Conservation (phyloP, 2,888 invertebrate genomes). For the Syrphus vitripennis region DNA sequence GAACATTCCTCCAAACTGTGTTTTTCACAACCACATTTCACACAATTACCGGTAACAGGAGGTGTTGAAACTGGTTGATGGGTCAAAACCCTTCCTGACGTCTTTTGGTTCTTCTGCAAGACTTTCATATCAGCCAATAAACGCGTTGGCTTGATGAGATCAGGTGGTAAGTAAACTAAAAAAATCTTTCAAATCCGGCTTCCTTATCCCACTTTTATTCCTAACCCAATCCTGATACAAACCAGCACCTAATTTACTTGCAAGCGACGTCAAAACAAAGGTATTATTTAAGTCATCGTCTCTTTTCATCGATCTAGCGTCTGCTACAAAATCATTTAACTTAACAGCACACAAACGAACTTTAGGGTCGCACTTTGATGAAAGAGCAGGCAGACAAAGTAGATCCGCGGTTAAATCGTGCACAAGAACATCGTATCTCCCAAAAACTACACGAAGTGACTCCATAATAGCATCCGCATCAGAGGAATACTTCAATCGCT, state of each 20-base stretch:
- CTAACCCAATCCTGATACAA: constrained; percentile 10
- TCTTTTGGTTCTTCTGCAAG: background rate
- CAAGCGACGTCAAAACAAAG: background rate
- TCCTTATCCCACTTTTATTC: background rate
- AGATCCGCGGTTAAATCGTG: constrained; percentile 10
- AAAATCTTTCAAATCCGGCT: background rate
- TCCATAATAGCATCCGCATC: background rate
- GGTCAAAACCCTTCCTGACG: background rate
- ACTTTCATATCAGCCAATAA: background rate
- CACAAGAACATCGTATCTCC: constrained; percentile 7
- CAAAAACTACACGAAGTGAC: background rate
- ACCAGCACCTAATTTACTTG: background rate
- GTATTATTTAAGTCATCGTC: constrained; percentile 3
- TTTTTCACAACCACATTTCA: background rate
- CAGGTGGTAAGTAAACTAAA: constrained; percentile 12
- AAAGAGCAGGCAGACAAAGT: background rate
- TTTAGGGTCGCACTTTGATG: constrained; percentile 4
- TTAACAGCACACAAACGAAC: background rate
- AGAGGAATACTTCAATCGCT: background rate
- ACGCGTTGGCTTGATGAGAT: background rate
- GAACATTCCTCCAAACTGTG: background rate
- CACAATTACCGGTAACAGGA: background rate
- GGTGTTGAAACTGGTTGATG: background rate
- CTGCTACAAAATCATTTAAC: constrained; percentile 9
- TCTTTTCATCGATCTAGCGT: constrained; percentile 13